Evolutionary conservation across 2,888 invertebrate species (phyloP).

Genomic region (Liposcelis brunnea): DNA sequence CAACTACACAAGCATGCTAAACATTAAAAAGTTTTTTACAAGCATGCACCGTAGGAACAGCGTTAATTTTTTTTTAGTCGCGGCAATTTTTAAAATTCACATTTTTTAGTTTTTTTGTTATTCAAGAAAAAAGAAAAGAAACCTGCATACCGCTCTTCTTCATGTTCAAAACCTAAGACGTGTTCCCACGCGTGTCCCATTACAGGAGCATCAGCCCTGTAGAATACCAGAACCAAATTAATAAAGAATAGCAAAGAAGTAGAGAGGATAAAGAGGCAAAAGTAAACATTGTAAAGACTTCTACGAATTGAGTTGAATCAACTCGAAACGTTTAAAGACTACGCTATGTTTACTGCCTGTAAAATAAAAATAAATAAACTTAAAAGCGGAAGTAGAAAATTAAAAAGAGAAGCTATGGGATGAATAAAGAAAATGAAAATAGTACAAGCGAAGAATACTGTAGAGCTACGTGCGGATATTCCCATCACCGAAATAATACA

Average conservation of each 20-base stretch:
- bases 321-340: constrained; percentile 14
- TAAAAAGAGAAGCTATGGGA: constrained; percentile 12
- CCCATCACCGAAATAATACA: background rate
- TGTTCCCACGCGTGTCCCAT: constrained; percentile 92
- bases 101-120: no score
- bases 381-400: constrained; percentile 12
- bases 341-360: constrained; percentile 13
- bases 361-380: constrained; percentile 2
- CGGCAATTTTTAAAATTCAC: no score
- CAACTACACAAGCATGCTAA: background rate
- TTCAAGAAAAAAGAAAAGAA: constrained; percentile 21
- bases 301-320: no score
- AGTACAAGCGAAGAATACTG: background rate
- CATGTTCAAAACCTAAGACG: constrained; percentile 56
- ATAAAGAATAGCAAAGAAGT: constrained; percentile 15
- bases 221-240: constrained; percentile 22
- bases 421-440: constrained; percentile 11
- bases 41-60: constrained; percentile 12
- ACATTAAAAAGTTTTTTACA: background rate
- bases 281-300: constrained; percentile 9
- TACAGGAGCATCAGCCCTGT: constrained; percentile 95
- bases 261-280: constrained; percentile 11
- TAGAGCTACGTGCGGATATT: background rate
- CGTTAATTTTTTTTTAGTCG: constrained; percentile 9
- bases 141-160: constrained; percentile 42